A percentile compares a stretch with the other conserved stretches of the same genome.
phyloP scores from a whole-genome alignment of 1,140 invertebrate species.

The Aphis gossypii region DNA sequence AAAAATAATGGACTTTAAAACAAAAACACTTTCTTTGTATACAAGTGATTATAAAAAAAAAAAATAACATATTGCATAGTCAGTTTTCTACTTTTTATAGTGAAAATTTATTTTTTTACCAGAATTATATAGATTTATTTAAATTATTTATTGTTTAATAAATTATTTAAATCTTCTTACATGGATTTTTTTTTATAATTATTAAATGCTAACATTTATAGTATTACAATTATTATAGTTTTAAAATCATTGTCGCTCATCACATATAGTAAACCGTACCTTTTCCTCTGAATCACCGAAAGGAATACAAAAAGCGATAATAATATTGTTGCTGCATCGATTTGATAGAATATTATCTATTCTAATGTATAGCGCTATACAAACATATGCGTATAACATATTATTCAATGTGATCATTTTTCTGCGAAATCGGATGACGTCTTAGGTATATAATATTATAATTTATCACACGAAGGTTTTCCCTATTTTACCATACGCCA shows the following conservation, averaged over 20 bases:
- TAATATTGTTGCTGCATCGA: neutral
- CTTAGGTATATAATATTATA: constrained; percentile 18
- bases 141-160: neutral
- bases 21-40: neutral
- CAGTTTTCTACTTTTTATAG: neutral
- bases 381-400: neutral
- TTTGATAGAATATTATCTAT: neutral
- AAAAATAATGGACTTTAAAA: neutral
- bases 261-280: no score
- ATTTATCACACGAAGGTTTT: neutral
- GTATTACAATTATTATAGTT: no score
- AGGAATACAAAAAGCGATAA: no score
- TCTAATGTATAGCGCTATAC: neutral
- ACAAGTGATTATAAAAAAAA: neutral
- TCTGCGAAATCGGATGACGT: neutral
- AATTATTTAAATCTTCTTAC: neutral
- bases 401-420: neutral
- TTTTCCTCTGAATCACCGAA: no score
- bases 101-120: neutral
- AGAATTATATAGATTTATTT: neutral
- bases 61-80: neutral
- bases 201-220: neutral
- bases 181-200: neutral
- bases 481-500: constrained; percentile 13
- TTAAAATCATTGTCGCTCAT: no score